These are phyloP conservation scores for Columba janthina DNA, from an alignment of 2,113 vertebrate genomes.

Conservation along the genomic window DNA sequence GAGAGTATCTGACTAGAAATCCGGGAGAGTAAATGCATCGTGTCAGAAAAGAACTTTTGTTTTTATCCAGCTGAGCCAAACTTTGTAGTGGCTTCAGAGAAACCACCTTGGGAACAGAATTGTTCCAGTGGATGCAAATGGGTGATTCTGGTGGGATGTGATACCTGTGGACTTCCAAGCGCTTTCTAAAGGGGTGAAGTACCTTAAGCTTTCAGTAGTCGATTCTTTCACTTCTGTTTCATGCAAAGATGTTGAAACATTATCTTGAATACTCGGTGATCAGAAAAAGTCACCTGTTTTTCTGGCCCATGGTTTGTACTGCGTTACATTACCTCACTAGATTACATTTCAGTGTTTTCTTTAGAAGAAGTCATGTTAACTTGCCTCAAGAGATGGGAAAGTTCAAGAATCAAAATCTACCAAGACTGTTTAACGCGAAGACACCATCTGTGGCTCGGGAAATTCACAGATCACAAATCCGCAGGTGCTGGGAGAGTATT, in stretches of 20 bases:
- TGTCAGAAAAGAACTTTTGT: neutral
- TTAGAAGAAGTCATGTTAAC: neutral
- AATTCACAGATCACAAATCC: neutral
- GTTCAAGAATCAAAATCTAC: neutral
- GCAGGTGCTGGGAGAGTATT: neutral
- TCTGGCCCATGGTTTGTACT: neutral
- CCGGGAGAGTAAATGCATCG: neutral
- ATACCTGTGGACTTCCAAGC: fast-evolving
- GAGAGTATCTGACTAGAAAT: neutral
- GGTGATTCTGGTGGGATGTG: neutral
- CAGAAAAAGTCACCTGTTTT: neutral
- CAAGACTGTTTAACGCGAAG: neutral
- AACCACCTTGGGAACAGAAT: neutral
- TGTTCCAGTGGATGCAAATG: neutral
- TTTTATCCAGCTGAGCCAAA: neutral
- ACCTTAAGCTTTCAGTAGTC: neutral
- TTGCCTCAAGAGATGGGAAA: neutral
- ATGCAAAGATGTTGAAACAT: neutral
- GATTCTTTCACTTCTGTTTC: neutral
- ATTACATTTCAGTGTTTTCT: neutral
- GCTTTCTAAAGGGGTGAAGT: neutral
- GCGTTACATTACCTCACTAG: neutral
- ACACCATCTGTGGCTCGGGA: neutral
- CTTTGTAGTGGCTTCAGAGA: neutral
- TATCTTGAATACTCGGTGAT: neutral